phyloP scores from a whole-genome alignment of 2,113 vertebrate genomes.

The Xenopus borealis region DNA sequence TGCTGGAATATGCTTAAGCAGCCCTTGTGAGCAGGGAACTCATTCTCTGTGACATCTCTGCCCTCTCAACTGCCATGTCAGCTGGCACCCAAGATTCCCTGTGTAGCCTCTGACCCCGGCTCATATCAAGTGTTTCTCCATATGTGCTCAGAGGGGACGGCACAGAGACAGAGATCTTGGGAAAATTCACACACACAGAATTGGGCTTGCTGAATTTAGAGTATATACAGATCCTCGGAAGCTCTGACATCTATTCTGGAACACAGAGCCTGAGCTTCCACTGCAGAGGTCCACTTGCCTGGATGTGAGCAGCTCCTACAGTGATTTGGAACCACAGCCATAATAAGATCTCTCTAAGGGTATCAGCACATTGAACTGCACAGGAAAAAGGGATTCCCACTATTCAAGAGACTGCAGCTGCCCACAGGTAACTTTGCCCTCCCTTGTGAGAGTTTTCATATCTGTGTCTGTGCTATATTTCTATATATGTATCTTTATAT shows the following conservation, averaged over 20 bases:
- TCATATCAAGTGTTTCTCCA: constrained; percentile 24
- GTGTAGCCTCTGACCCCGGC: constrained; percentile 33
- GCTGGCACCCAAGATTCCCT: constrained; percentile 37
- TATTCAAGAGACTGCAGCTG: neutral
- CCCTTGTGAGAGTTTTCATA: no score
- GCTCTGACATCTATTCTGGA: neutral
- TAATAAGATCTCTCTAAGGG: neutral
- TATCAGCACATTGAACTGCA: neutral
- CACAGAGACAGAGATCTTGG: constrained; percentile 19
- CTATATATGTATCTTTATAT: no score
- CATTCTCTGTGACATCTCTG: constrained; percentile 20
- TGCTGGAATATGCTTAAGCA: constrained; percentile 40
- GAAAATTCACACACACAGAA: constrained; percentile 16
- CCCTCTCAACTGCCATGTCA: constrained; percentile 34
- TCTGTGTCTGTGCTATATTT: no score
- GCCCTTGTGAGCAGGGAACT: constrained; percentile 4
- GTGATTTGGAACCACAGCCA: neutral
- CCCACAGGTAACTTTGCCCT: constrained; percentile 14
- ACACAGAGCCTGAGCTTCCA: neutral
- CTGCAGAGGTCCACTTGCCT: neutral
- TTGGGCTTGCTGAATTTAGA: neutral
- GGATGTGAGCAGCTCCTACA: neutral
- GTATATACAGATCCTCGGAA: neutral
- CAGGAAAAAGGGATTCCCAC: neutral
- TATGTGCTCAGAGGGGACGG: constrained; percentile 23